Percentiles rank a stretch among this genome's conserved stretches.
These are phyloP conservation scores for Tachysurus fulvidraco DNA, from an alignment of 2,113 vertebrate genomes.

Conservation along the genomic window DNA sequence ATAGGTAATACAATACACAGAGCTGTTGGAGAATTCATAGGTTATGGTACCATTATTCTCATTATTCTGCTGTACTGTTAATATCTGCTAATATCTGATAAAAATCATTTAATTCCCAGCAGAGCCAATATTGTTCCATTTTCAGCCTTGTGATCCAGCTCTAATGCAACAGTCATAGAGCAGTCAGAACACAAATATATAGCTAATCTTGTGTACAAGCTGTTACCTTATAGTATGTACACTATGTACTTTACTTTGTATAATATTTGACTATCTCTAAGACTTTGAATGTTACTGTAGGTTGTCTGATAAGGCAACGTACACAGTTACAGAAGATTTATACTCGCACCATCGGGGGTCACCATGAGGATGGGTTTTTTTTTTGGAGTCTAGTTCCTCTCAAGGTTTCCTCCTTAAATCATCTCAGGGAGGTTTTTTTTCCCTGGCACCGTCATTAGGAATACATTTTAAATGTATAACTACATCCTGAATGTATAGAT, in stretches of 20 bases:
- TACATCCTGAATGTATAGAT: too few species aligned
- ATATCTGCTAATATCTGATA: neutral
- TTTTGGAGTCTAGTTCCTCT: too few species aligned
- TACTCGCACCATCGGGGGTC: too few species aligned
- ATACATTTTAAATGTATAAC: too few species aligned
- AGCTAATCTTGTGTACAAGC: neutral
- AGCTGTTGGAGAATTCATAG: neutral
- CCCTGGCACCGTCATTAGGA: too few species aligned
- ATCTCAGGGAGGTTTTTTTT: too few species aligned
- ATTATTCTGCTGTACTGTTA: constrained; percentile 1
- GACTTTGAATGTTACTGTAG: neutral
- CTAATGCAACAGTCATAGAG: neutral
- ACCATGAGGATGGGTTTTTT: too few species aligned
- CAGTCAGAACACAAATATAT: neutral
- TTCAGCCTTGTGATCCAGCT: neutral
- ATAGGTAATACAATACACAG: constrained; percentile 17
- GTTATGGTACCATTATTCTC: constrained; percentile 15
- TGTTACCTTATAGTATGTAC: neutral
- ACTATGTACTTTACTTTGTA: neutral
- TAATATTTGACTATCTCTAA: neutral
- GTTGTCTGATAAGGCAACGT: neutral
- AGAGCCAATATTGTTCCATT: neutral
- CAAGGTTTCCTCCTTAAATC: too few species aligned
- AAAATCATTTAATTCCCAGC: neutral
- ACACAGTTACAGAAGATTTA: too few species aligned